Evolutionary conservation across 2,113 vertebrate genomes (phyloP).

Genomic region (Chloropsis cyanopogon): DNA sequence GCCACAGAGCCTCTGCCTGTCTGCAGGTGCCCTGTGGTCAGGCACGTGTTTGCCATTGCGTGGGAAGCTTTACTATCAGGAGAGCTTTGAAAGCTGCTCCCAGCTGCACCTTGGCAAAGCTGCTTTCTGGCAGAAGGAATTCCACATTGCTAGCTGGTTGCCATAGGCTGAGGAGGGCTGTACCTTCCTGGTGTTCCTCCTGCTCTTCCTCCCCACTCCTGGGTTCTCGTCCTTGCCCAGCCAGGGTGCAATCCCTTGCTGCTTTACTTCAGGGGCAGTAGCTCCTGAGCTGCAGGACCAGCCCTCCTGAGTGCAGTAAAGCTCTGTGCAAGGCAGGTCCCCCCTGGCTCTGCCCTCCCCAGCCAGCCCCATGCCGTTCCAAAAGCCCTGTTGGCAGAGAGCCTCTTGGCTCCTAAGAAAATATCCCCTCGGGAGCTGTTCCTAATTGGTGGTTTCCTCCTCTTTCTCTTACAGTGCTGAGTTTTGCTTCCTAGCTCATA

Average conservation of each 20-base stretch:
- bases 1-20: not conserved
- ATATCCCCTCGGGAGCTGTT: not conserved
- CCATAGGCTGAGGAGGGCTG: not conserved
- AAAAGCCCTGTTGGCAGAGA: slow-evolving; percentile 38
- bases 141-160: not conserved
- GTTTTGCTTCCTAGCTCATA: slow-evolving; percentile 51
- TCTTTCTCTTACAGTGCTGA: not conserved
- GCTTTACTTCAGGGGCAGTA: not conserved
- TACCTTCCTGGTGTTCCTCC: accelerated
- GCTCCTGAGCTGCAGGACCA: not conserved
- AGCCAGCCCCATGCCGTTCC: not conserved
- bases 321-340: not conserved
- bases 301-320: not conserved
- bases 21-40: not conserved
- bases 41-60: not conserved
- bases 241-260: not conserved
- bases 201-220: not conserved
- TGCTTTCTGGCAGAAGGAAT: not conserved
- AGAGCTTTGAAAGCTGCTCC: not conserved
- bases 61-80: not conserved
- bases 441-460: slow-evolving; percentile 66
- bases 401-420: slow-evolving; percentile 47
- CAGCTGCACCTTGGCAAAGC: not conserved
- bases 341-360: not conserved
- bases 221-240: not conserved